phyloP scores from a whole-genome alignment of 2,113 vertebrate species.

The Cyanistes caeruleus region DNA sequence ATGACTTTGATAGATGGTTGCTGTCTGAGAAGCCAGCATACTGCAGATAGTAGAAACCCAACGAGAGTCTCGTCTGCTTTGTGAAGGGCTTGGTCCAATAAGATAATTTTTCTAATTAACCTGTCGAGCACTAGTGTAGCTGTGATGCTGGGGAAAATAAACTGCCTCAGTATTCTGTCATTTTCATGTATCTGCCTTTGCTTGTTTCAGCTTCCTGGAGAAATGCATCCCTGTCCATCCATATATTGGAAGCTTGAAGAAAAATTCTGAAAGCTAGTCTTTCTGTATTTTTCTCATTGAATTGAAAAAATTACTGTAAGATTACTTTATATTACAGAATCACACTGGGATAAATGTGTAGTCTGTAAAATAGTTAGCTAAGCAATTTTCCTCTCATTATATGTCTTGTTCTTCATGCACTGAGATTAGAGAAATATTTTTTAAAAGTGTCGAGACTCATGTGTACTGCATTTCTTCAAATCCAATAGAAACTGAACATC shows the following conservation, averaged over 20 bases:
- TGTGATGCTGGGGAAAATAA: constrained; percentile 70
- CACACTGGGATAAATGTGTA: background rate
- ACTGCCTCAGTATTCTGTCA: constrained; percentile 62
- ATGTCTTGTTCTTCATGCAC: background rate
- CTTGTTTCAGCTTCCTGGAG: constrained; percentile 19
- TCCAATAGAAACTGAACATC: constrained; percentile 87
- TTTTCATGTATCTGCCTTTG: background rate
- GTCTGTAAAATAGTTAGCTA: background rate
- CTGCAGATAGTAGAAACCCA: constrained; percentile 82
- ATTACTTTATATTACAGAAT: background rate
- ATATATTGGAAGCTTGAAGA: constrained; percentile 6
- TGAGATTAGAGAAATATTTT: background rate
- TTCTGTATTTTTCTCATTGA: background rate
- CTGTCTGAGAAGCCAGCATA: constrained; percentile 75
- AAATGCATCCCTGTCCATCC: constrained; percentile 14
- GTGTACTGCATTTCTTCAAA: constrained; percentile 66
- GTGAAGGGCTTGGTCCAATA: constrained; percentile 78
- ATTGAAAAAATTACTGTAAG: background rate
- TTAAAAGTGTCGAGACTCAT: constrained; percentile 26
- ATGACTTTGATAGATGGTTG: constrained; percentile 83
- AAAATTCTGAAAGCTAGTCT: background rate
- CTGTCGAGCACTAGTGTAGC: constrained; percentile 78
- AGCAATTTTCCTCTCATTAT: background rate
- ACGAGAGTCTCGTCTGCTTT: constrained; percentile 79
- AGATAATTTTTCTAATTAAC: constrained; percentile 98